These are phyloP conservation scores for Disparrhopalites patrizii DNA, from an alignment of 2,888 invertebrate genomes.

Conservation along the genomic window DNA sequence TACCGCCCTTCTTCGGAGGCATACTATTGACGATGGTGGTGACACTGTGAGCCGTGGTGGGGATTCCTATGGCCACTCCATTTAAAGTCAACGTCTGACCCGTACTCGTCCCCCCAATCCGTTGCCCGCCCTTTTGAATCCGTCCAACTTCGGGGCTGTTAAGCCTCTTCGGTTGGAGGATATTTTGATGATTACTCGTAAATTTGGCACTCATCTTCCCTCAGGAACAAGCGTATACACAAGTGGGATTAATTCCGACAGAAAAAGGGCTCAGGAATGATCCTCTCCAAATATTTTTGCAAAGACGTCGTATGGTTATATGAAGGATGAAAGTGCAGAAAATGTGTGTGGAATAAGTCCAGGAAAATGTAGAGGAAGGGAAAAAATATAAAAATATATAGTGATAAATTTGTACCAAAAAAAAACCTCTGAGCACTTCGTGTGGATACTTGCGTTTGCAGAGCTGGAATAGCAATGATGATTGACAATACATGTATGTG, in stretches of 20 bases:
- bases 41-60: neutral
- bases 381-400: too few species aligned
- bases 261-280: too few species aligned
- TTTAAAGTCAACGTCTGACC: conserved; percentile 18
- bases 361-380: too few species aligned
- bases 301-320: neutral
- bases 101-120: neutral
- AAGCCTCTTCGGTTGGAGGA: conserved; percentile 21
- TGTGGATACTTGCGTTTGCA: neutral
- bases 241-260: too few species aligned
- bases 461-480: conserved; percentile 16
- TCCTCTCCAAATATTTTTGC: too few species aligned
- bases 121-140: conserved; percentile 2
- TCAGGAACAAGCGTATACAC: neutral
- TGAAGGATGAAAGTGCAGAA: neutral
- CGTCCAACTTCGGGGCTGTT: neutral
- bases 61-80: conserved; percentile 20
- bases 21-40: neutral
- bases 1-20: conserved; percentile 37
- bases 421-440: too few species aligned
- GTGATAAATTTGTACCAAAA: too few species aligned
- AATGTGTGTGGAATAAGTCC: neutral
- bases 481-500: conserved; percentile 20
- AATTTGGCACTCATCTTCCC: conserved; percentile 21
- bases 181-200: conserved; percentile 19